These are phyloP conservation scores for Scylla paramamosain DNA, from an alignment of 1,140 invertebrate species.

Conservation along the genomic window DNA sequence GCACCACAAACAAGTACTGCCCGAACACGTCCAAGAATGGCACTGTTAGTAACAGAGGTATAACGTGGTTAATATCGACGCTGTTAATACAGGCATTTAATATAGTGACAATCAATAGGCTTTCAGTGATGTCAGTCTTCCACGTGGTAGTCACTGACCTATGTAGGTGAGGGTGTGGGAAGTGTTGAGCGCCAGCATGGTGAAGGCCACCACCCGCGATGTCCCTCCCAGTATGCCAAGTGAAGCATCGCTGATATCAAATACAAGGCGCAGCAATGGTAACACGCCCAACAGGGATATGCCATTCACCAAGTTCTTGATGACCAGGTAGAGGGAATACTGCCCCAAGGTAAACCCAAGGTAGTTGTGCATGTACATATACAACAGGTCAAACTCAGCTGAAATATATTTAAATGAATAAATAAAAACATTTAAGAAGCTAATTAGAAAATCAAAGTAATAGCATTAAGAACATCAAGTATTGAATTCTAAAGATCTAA, in stretches of 20 bases:
- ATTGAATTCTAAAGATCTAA: too few relatives aligned
- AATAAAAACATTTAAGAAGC: too few relatives aligned
- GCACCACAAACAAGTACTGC: slow-evolving; percentile 63
- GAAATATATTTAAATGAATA: not conserved
- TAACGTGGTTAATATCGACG: not conserved
- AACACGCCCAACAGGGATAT: slow-evolving; percentile 49
- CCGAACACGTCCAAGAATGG: slow-evolving; percentile 65
- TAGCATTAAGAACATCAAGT: too few relatives aligned
- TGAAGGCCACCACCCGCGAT: slow-evolving; percentile 40
- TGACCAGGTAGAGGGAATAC: slow-evolving; percentile 49
- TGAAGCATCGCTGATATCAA: slow-evolving; percentile 29
- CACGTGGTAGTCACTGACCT: not conserved
- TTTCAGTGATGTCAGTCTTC: too few relatives aligned
- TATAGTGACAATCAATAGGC: not conserved
- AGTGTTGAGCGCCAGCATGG: not conserved
- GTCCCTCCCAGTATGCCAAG: slow-evolving; percentile 50
- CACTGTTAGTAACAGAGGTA: not conserved
- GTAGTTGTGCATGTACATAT: slow-evolving; percentile 60
- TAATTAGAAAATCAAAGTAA: too few relatives aligned
- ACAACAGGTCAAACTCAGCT: slow-evolving; percentile 69
- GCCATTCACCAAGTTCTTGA: slow-evolving; percentile 64
- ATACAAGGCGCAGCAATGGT: not conserved
- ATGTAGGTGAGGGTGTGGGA: slow-evolving; percentile 27
- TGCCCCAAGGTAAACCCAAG: slow-evolving; percentile 37
- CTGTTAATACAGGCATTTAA: not conserved